Percentiles rank a stretch among this genome's conserved stretches.
Evolutionary conservation across 2,113 vertebrate species (phyloP).

Genomic region (Electrona antarctica): DNA sequence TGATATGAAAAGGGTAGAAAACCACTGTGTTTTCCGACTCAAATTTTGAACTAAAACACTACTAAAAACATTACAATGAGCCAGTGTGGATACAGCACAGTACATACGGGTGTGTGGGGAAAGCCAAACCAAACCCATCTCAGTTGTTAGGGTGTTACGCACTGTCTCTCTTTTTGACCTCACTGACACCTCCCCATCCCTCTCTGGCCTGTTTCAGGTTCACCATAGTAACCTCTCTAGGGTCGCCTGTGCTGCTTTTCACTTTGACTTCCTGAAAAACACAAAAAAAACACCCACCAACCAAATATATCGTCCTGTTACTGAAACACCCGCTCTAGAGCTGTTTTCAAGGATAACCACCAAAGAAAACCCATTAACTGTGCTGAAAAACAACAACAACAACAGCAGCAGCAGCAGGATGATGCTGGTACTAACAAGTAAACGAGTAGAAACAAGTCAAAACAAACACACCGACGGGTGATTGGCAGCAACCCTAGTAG

Average conservation of each 20-base stretch:
- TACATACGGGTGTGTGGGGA: too few relatives aligned
- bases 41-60: too few relatives aligned
- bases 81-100: too few relatives aligned
- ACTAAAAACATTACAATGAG: too few relatives aligned
- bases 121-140: slow-evolving; percentile 5
- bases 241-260: slow-evolving; percentile 92
- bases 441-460: slow-evolving; percentile 64
- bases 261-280: slow-evolving; percentile 91
- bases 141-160: slow-evolving; percentile 9
- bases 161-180: slow-evolving; percentile 29
- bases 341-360: slow-evolving; percentile 87
- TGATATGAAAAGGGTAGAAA: too few relatives aligned
- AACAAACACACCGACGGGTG: slow-evolving; percentile 76
- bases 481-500: slow-evolving; percentile 70
- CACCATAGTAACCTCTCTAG: slow-evolving; percentile 93
- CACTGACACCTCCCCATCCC: slow-evolving; percentile 83
- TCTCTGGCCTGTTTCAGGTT: slow-evolving; percentile 98
- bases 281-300: slow-evolving; percentile 26
- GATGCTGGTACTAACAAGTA: slow-evolving; percentile 88
- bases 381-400: slow-evolving; percentile 77
- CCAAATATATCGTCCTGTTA: slow-evolving; percentile 82
- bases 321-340: slow-evolving; percentile 92
- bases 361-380: slow-evolving; percentile 86
- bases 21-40: too few relatives aligned
- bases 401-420: slow-evolving; percentile 69